phyloP scores from a whole-genome alignment of 1,140 invertebrate species.

The Heliconius nattereri region DNA sequence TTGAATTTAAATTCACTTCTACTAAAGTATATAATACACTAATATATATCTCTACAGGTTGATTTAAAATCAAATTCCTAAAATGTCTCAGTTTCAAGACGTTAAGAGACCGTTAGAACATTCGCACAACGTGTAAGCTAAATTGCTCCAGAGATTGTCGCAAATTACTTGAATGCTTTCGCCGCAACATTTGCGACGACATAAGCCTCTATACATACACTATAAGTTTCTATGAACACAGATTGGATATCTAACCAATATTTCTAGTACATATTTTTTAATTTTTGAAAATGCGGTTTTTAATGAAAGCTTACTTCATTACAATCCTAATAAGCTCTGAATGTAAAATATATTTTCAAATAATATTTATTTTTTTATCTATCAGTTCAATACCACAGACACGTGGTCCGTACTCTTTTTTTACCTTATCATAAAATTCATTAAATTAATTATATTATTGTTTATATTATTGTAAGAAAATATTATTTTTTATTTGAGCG shows the following conservation, averaged over 20 bases:
- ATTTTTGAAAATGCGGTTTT: too few species aligned
- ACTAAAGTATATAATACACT: too few species aligned
- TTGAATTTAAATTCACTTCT: neutral
- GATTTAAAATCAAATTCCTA: neutral
- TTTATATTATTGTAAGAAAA: too few species aligned
- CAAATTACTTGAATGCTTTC: constrained; percentile 12
- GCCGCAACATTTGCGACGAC: neutral
- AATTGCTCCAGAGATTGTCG: constrained; percentile 4
- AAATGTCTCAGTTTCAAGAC: neutral
- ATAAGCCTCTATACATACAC: neutral
- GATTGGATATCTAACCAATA: neutral
- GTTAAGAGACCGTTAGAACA: neutral
- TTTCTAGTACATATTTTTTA: neutral
- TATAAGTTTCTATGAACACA: neutral
- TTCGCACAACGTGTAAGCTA: constrained; percentile 3
- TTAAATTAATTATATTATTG: too few species aligned
- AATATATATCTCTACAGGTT: neutral
- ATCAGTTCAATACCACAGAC: too few species aligned
- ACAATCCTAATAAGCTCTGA: too few species aligned
- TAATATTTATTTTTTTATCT: too few species aligned
- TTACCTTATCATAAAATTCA: too few species aligned
- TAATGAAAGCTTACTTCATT: too few species aligned
- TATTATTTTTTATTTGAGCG: too few species aligned
- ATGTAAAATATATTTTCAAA: too few species aligned
- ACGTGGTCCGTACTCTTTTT: too few species aligned